Conservation (phyloP, 2,113 vertebrate genomes). For the Odontophorus gujanensis region DNA sequence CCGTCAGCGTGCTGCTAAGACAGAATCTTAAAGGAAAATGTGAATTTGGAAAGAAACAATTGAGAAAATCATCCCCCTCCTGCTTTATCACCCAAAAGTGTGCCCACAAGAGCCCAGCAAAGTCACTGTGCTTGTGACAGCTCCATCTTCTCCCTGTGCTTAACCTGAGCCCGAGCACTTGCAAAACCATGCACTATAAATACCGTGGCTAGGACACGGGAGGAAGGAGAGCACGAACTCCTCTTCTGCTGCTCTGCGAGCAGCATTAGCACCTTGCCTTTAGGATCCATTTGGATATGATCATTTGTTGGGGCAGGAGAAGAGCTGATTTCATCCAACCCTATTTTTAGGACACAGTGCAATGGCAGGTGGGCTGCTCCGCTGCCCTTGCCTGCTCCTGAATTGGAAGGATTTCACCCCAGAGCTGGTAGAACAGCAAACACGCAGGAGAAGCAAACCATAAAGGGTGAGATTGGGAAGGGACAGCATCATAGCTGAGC, state of each 20-base stretch:
- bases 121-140: neutral
- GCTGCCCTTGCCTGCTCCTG: rapidly evolving
- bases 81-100: neutral
- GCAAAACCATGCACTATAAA: neutral
- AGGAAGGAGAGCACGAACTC: neutral
- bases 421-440: neutral
- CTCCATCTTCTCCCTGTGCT: neutral
- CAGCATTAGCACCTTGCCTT: neutral
- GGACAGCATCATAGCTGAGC: rapidly evolving
- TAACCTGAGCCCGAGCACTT: rapidly evolving
- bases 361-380: neutral
- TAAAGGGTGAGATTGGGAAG: neutral
- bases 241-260: neutral
- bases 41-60: neutral
- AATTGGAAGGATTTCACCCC: neutral
- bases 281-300: neutral
- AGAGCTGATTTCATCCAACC: neutral
- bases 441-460: rapidly evolving
- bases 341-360: neutral
- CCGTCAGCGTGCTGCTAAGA: neutral
- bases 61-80: neutral
- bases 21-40: neutral
- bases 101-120: neutral
- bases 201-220: neutral
- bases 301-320: neutral